Conservation (phyloP, 2,888 invertebrate species). For the Thymelicus sylvestris region DNA sequence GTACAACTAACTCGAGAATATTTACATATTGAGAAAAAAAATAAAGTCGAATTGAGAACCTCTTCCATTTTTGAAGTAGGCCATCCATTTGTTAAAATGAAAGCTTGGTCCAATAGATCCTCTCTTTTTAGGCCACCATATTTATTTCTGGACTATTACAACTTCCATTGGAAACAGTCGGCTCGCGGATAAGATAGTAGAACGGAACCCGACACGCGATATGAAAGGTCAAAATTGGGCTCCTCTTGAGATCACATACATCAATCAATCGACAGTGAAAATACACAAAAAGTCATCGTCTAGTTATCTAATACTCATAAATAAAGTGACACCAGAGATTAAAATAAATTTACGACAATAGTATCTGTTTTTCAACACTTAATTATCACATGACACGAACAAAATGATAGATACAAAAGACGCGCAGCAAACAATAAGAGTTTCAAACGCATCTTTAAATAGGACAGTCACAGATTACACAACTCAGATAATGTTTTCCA, state of each 20-base stretch:
- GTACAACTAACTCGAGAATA: no score
- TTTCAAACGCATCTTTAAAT: neutral
- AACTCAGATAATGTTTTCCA: neutral
- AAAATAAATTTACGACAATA: neutral
- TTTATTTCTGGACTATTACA: slow-evolving; percentile 20
- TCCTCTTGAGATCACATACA: neutral
- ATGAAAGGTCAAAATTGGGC: slow-evolving; percentile 23
- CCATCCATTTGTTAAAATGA: no score
- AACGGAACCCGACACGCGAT: slow-evolving; percentile 15
- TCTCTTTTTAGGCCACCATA: neutral
- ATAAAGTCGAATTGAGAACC: no score
- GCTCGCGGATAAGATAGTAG: slow-evolving; percentile 18
- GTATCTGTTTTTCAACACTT: neutral
- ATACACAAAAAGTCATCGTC: neutral
- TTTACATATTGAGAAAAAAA: no score
- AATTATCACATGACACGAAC: no score
- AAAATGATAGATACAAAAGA: no score
- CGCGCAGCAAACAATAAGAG: neutral
- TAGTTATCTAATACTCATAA: neutral
- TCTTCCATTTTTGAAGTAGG: no score
- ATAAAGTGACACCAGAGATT: slow-evolving; percentile 1
- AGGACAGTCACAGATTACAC: neutral
- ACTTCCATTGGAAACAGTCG: neutral
- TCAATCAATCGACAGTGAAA: neutral
- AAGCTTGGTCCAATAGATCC: neutral